These are phyloP conservation scores for Gambusia yucatana DNA, from an alignment of 2,797 vertebrate species.

Conservation along the genomic window DNA sequence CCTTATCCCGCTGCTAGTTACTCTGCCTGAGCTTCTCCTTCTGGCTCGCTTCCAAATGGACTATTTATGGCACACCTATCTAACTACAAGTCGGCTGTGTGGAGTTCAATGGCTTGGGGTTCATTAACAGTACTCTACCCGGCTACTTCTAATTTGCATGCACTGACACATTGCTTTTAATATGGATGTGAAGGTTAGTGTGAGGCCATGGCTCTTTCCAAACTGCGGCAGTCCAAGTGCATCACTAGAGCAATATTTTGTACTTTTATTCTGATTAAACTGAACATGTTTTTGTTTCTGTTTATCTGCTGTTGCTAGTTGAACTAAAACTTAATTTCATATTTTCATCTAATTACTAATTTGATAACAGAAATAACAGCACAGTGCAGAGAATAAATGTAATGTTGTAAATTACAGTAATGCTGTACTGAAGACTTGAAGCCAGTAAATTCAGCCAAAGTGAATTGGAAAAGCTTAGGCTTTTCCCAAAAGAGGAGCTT, in stretches of 20 bases:
- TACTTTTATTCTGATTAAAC: slow-evolving; percentile 56
- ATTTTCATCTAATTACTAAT: neutral
- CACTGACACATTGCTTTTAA: slow-evolving; percentile 74
- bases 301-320: slow-evolving; percentile 38
- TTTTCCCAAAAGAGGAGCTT: neutral
- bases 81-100: slow-evolving; percentile 57
- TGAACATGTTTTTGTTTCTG: slow-evolving; percentile 39
- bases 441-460: neutral
- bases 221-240: slow-evolving; percentile 60
- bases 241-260: slow-evolving; percentile 31
- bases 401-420: neutral
- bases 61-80: slow-evolving; percentile 78
- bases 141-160: slow-evolving; percentile 78
- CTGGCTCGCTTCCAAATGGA: slow-evolving; percentile 76
- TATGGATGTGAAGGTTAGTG: slow-evolving; percentile 78
- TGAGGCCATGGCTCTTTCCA: slow-evolving; percentile 65
- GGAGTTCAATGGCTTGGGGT: slow-evolving; percentile 71
- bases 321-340: slow-evolving; percentile 11
- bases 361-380: neutral
- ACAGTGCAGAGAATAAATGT: neutral
- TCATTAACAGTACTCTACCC: slow-evolving; percentile 75
- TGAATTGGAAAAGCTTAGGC: too few relatives aligned
- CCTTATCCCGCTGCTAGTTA: slow-evolving; percentile 66
- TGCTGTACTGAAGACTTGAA: neutral
- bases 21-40: slow-evolving; percentile 68